These are phyloP conservation scores for Vireo griseus DNA, from an alignment of 2,797 vertebrate genomes.

Conservation along the genomic window DNA sequence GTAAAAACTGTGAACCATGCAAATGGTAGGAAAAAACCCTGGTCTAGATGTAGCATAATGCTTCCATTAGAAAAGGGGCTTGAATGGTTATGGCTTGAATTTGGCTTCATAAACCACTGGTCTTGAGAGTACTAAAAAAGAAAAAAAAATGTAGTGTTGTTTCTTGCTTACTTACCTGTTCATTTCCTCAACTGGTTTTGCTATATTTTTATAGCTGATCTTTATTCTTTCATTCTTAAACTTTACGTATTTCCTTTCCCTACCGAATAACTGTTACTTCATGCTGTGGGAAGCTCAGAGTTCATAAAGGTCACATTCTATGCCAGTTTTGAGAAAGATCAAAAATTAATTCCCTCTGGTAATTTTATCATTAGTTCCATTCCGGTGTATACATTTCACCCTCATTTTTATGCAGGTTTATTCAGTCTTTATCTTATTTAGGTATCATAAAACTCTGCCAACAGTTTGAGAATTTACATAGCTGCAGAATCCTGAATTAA, in stretches of 20 bases:
- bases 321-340: background rate
- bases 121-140: background rate
- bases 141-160: accelerated
- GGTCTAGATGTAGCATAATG: background rate
- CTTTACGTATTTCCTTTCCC: background rate
- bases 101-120: background rate
- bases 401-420: background rate
- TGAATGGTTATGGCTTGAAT: background rate
- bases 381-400: background rate
- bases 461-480: background rate
- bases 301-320: background rate
- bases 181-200: background rate
- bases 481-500: background rate
- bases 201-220: background rate
- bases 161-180: background rate
- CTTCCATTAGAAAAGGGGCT: background rate
- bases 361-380: background rate
- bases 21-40: background rate
- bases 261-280: background rate
- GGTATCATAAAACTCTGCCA: background rate
- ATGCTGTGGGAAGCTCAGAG: background rate
- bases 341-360: background rate
- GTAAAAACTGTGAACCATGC: background rate
- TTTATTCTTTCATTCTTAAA: background rate
- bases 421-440: background rate